Conservation (phyloP, 2,113 vertebrate genomes). For the Phyllostomus discolor region DNA sequence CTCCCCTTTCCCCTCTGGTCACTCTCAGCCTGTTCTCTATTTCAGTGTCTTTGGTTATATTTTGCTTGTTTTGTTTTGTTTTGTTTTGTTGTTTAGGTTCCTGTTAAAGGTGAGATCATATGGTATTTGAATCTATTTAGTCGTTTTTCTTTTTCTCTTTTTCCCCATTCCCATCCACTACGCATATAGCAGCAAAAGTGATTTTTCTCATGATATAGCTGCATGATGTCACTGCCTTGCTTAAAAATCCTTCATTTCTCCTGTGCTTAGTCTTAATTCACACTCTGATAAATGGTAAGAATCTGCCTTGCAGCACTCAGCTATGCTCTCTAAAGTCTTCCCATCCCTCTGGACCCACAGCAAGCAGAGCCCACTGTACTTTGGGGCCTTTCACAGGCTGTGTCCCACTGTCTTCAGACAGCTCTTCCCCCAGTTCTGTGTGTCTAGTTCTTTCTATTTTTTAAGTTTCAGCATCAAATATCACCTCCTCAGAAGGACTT, state of each 20-base stretch:
- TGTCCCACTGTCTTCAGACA: neutral
- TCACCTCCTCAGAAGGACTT: neutral
- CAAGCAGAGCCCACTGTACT: rapidly evolving
- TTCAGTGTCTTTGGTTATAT: too few species aligned
- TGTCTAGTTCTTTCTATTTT: neutral
- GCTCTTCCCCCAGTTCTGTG: neutral
- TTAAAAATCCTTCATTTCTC: neutral
- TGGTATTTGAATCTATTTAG: neutral
- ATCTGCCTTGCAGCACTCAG: neutral
- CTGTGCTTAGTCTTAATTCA: neutral
- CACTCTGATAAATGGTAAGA: neutral
- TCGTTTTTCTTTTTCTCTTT: neutral
- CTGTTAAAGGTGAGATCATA: too few species aligned
- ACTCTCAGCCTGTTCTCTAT: too few species aligned
- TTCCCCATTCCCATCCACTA: neutral
- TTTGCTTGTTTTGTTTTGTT: too few species aligned
- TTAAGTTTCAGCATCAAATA: neutral
- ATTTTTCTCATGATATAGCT: neutral
- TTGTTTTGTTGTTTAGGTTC: too few species aligned
- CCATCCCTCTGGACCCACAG: rapidly evolving
- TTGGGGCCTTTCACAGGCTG: neutral
- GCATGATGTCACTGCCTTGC: neutral
- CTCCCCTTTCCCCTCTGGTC: too few species aligned
- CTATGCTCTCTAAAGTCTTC: neutral
- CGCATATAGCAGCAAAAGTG: neutral